Evolutionary conservation across 2,888 invertebrate species (phyloP), one percentile per base, ranked within the genome.

Genomic region (Ectobius pallidus): DNA sequence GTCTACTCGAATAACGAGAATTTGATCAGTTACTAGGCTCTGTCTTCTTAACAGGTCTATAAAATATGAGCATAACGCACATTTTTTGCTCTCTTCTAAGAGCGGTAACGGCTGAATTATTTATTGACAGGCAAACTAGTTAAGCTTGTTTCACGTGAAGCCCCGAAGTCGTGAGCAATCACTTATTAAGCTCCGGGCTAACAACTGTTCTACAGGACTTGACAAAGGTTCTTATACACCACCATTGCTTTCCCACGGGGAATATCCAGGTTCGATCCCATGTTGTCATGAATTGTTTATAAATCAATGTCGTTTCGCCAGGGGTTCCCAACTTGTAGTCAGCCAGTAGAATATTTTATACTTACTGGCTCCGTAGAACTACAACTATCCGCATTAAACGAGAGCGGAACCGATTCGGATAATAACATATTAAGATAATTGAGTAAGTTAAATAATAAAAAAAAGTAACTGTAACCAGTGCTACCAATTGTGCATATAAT

Each of bases 201-300:
- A n/a, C 39, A 39, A 9, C 39, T 39, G 39, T 14, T 7, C 22
- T 58, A 58, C 58, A 58, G 58, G 58, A 16, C 14, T 6, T 4
- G n/a, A 58, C 58, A 58, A 58, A n/a, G 16, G n/a, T 30, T n/a
- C 58, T 2, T 58, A n/a, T 30, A 30, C 58, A 58, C 30, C 32
- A 16, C 30, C 14, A n/a, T n/a, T 7, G 20, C 2, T 55, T 55
- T 55, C 55, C 55, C 58, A 30, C 58, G 58, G 7, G 30, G 30
- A 16, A 18, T 1, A 18, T 58, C 14, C 58, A 16, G 58, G 58
- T 58, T 58, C 58, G 58, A 58, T 16, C 14, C 58, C n/a, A 16
- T 7, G 68, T 34, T 34, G 11, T 46, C 34, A 18, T 65, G 46
- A 22, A 52, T 74, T 73, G 65, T 75, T 73, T 7, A 34, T 34